Conservation (phyloP, 35 echinoderm and acorn worm species). For the Amphiura filiformis region DNA sequence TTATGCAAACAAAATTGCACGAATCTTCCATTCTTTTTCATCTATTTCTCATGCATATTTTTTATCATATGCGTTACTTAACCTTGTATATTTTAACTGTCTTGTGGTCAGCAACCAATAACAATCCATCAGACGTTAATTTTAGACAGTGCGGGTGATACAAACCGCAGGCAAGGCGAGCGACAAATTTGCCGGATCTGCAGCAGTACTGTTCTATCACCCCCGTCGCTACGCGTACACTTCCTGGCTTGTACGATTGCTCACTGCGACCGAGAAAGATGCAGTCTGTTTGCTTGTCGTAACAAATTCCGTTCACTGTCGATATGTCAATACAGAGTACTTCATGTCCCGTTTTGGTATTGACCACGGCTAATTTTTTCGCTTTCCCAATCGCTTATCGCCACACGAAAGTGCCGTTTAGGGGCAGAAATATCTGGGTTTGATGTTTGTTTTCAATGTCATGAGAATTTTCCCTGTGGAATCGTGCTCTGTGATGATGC, state of each 20-base stretch:
- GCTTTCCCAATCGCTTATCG: background rate
- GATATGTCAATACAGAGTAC: background rate
- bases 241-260: background rate
- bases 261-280: background rate
- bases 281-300: background rate
- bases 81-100: background rate
- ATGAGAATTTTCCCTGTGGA: background rate
- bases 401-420: background rate
- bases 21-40: too few relatives aligned
- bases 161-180: background rate
- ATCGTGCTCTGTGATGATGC: background rate
- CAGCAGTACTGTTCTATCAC: background rate
- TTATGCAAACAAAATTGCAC: too few relatives aligned
- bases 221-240: background rate
- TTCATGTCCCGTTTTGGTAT: background rate
- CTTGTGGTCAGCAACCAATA: background rate
- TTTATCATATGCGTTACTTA: too few relatives aligned
- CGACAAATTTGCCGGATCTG: background rate
- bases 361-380: background rate
- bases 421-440: background rate
- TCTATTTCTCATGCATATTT: too few relatives aligned
- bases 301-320: background rate
- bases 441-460: background rate
- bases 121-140: background rate
- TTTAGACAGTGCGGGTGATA: background rate